Evolutionary conservation across 1,140 invertebrate genomes (phyloP), one percentile per base, ranked within the genome.

Genomic region (Sycobia sp.): DNA sequence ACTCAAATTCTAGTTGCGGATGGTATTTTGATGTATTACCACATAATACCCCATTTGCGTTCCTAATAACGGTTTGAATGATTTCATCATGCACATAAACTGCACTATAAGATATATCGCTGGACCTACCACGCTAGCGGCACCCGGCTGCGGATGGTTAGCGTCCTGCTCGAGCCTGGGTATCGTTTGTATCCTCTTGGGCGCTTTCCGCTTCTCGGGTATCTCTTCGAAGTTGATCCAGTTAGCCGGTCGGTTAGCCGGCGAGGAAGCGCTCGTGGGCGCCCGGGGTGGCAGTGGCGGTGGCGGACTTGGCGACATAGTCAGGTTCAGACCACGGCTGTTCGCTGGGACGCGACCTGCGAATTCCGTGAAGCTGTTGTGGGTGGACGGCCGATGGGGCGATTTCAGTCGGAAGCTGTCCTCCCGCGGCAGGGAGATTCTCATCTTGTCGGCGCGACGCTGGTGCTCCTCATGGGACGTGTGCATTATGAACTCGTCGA

Each of bases 201-300:
- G 89, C 47, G 87, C 84, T 75, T 91, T 91, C 18, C 89, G 82
- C 66, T 87, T 86, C 75, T 93, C 91, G 0, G 91, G 91, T 53
- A 93, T 88, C 69, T 93, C 91, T 75, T 92, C 90, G 73, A 93
- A 93, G 72, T 92, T 91, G 27, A 94, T 90, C 92, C 92, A 94
- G 54, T 88, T 87, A 0, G 76, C 81, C 2, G 83, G 81, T 13
- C 56, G 71, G 50, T 29, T 4, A 56, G 5, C 10, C 25, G 10
- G 44, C 39, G 3, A 58, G 39, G 0, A 51, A n/a, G n/a, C 34
- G 4, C 65, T 62, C 8, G 50, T 55, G 8, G 76, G 74, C 44
- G 78, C 83, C 71, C 80, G 79, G 2, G 84, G 83, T 13, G 83
- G 83, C 62, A 83, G 76, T 46, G 83, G 81, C 10, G 85, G 83